Base-by-base conservation (phyloP, 2,113 vertebrate genomes). In the Peucedramus taeniatus region DNA sequence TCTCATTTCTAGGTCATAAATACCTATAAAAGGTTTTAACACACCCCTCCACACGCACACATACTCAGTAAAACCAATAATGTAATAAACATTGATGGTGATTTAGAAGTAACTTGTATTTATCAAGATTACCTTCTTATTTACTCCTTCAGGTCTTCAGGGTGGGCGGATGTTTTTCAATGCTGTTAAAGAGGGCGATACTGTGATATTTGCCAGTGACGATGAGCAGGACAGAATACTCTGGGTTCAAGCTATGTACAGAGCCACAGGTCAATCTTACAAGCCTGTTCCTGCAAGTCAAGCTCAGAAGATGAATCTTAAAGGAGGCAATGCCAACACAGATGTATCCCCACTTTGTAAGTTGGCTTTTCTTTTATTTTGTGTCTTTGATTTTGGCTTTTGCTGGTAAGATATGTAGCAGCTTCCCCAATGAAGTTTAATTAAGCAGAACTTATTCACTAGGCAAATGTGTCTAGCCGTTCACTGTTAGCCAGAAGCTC, bases 171-270 rank as follows among this genome's bases (percentile, higher is more conserved):
- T 98, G 91, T 99, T 99, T 96, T 99, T 99, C 90, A 99, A 99
- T 39, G 99, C 99, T 5, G 98, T 99, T 59, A 99, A 98, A 96
- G 99, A 99, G 97, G 99, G 99, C 0, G 99, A 99, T 94, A 98
- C 99, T 1, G 98, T 99, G 33, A 97, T 99, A 95, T 99, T 99
- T 83, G 99, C 99, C 83, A 99, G 99, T 66, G 99, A 99, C 0
- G 99, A 99, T 61, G 99, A 99, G 45, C 99, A 99, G 83, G 99
- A 99, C 83, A 98, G 99, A 69, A 93, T 98, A 81, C 96, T 99
- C 56, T 99, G 99, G 99, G 98, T 99, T 72, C 99, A 99, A 98
- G 99, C 99, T 72, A 98, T 99, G 98, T 99, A 99, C 88, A 98
- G 99, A 53, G 99, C 99, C 91, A 99, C 99, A 16, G 99, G 99